These are phyloP conservation scores for Drosophila bocki DNA, from an alignment of 1,140 invertebrate species.

Conservation along the genomic window DNA sequence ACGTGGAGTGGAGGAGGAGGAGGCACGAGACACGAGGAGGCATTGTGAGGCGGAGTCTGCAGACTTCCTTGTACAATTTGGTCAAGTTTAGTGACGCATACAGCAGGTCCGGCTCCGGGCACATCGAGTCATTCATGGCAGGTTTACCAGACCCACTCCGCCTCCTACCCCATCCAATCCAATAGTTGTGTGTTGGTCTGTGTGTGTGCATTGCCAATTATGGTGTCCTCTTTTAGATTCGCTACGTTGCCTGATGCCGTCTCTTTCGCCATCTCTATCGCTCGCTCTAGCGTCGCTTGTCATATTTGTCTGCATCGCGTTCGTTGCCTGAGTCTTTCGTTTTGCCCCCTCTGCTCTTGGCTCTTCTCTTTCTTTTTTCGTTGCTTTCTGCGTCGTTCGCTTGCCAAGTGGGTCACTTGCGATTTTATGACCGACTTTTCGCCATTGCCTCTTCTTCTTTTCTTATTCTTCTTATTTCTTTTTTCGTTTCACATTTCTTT, in stretches of 20 bases:
- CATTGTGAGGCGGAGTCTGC: slow-evolving; percentile 38
- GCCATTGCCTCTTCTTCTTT: slow-evolving; percentile 43
- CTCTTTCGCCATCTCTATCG: slow-evolving; percentile 33
- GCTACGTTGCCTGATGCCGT: slow-evolving; percentile 50
- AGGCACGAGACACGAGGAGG: background rate
- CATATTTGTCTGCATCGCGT: slow-evolving; percentile 79
- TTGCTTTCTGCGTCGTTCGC: slow-evolving; percentile 53
- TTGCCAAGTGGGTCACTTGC: slow-evolving; percentile 82
- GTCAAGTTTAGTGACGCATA: slow-evolving; percentile 81
- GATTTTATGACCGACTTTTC: slow-evolving; percentile 82
- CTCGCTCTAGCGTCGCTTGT: slow-evolving; percentile 67
- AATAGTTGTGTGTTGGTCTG: slow-evolving; percentile 8
- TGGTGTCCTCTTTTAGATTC: slow-evolving; percentile 81
- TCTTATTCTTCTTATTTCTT: slow-evolving; percentile 30
- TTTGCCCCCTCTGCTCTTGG: slow-evolving; percentile 32
- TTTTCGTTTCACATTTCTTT: slow-evolving; percentile 34
- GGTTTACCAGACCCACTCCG: slow-evolving; percentile 16
- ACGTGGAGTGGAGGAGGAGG: background rate
- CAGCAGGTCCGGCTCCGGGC: slow-evolving; percentile 74
- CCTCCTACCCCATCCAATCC: background rate
- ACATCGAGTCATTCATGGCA: slow-evolving; percentile 63
- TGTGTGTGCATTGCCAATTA: slow-evolving; percentile 76
- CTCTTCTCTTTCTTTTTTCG: slow-evolving; percentile 16
- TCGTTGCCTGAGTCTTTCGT: slow-evolving; percentile 79
- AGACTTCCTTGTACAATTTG: slow-evolving; percentile 77